These are phyloP conservation scores for Hystrix brachyura DNA, from an alignment of 2,113 vertebrate genomes.

Conservation along the genomic window DNA sequence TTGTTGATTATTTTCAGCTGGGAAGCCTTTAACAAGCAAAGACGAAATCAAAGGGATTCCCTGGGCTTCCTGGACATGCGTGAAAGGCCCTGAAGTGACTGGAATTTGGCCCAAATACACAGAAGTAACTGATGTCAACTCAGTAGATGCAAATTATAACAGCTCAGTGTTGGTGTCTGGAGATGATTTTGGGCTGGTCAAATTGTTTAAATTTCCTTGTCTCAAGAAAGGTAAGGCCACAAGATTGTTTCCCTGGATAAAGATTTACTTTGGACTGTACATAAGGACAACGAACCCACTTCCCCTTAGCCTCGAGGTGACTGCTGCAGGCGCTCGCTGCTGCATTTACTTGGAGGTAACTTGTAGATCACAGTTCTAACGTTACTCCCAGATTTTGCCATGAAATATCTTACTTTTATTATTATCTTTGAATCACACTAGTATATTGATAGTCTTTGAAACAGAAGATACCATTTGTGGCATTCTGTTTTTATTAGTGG, in stretches of 20 bases:
- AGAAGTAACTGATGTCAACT: conserved; percentile 93
- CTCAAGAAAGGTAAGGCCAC: conserved; percentile 94
- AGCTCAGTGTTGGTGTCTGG: conserved; percentile 94
- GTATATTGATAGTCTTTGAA: not conserved
- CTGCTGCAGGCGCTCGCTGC: not conserved
- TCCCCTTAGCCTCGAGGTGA: not conserved
- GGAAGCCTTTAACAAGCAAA: conserved; percentile 93
- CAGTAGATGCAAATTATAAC: conserved; percentile 97
- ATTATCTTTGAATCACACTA: not conserved
- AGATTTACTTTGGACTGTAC: not conserved
- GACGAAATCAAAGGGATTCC: conserved; percentile 96
- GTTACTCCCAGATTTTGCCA: not conserved
- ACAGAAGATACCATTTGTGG: not conserved
- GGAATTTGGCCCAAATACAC: conserved; percentile 98
- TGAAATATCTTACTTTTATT: not conserved
- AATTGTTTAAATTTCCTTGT: conserved; percentile 96
- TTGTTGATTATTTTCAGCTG: conserved; percentile 89
- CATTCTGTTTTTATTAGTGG: not conserved
- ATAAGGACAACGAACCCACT: not conserved
- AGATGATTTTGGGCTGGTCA: conserved; percentile 96
- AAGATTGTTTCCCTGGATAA: not conserved
- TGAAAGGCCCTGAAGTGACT: conserved; percentile 95
- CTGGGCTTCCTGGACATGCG: conserved; percentile 97
- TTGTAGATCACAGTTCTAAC: not conserved
- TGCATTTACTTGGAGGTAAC: not conserved